Evolutionary conservation across 2,888 invertebrate genomes (phyloP).

Genomic region (Conistra vaccinii): DNA sequence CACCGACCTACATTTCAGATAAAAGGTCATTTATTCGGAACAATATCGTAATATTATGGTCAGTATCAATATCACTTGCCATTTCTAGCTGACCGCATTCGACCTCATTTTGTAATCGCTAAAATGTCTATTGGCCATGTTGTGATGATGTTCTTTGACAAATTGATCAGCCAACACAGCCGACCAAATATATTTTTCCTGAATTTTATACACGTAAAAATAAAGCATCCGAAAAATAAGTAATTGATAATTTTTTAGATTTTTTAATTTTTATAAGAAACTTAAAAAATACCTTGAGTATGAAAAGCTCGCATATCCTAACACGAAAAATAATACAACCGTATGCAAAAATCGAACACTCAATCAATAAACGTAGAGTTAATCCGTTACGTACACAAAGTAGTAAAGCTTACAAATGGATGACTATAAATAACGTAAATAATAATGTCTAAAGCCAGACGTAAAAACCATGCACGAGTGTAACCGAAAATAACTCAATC

Average conservation of each 20-base stretch:
- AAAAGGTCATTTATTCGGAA: conserved; percentile 45
- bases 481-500: conserved; percentile 53
- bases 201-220: no score
- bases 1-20: conserved; percentile 52
- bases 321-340: neutral
- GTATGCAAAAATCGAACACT: conserved; percentile 4
- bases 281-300: no score
- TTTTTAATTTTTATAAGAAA: no score
- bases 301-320: neutral
- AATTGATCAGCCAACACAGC: neutral
- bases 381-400: conserved; percentile 29
- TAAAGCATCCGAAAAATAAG: no score
- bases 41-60: conserved; percentile 27
- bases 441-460: conserved; percentile 47
- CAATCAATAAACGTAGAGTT: conserved; percentile 13
- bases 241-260: no score
- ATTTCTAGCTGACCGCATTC: conserved; percentile 48
- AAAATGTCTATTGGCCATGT: conserved; percentile 27
- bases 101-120: conserved; percentile 62
- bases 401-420: conserved; percentile 43
- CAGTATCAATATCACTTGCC: conserved; percentile 47
- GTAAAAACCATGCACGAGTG: conserved; percentile 54
- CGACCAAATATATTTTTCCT: no score
- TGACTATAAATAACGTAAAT: conserved; percentile 48
- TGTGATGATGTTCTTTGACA: conserved; percentile 15